Evolutionary conservation across 2,113 vertebrate genomes (phyloP).

Genomic region (Dolichotis patagonum): DNA sequence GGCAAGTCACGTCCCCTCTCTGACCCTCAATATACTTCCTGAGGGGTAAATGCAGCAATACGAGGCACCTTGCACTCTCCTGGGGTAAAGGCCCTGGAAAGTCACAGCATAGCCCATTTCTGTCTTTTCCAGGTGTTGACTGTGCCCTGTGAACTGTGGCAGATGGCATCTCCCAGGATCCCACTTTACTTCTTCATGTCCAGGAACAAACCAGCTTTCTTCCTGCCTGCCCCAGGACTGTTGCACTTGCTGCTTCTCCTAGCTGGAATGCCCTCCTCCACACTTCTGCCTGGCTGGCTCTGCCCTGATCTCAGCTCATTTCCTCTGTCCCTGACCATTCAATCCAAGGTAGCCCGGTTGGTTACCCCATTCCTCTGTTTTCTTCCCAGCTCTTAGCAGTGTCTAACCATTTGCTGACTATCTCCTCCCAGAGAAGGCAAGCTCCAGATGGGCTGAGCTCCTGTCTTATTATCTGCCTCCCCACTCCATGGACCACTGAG

Average conservation of each 20-base stretch:
- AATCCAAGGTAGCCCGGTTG: not conserved
- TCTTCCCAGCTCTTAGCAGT: not conserved
- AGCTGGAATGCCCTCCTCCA: not conserved
- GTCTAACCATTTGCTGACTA: not conserved
- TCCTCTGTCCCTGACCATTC: not conserved
- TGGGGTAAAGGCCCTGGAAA: not conserved
- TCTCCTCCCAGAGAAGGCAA: not conserved
- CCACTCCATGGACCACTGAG: not conserved
- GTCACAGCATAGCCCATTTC: not conserved
- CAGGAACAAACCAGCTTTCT: not conserved
- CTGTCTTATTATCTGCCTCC: not conserved
- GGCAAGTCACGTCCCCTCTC: not conserved
- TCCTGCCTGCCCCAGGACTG: slow-evolving; percentile 28
- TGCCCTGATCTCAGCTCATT: not conserved
- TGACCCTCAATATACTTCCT: not conserved
- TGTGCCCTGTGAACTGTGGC: too few relatives aligned
- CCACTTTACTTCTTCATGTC: not conserved
- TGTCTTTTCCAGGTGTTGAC: not conserved
- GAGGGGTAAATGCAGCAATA: not conserved
- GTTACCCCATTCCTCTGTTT: not conserved
- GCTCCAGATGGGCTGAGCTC: not conserved
- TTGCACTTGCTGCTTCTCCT: not conserved
- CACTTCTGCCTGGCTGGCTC: not conserved
- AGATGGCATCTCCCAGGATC: not conserved
- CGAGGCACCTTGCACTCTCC: not conserved